phyloP scores from a whole-genome alignment of 2,797 vertebrate species.

The Chelmon rostratus region DNA sequence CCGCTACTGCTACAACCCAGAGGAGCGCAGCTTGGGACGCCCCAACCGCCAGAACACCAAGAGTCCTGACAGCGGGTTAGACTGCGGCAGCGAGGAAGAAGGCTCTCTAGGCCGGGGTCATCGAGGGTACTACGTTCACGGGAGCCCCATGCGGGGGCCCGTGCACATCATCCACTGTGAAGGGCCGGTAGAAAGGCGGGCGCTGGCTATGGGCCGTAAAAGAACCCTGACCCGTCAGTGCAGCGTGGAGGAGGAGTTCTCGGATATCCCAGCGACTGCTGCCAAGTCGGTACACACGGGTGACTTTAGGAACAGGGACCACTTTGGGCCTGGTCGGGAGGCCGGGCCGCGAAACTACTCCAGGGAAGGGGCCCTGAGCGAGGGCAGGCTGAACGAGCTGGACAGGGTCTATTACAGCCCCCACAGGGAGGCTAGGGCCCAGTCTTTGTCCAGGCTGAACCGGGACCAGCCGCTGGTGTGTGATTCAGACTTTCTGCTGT shows the following conservation, averaged over 20 bases:
- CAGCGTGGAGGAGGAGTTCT: constrained; percentile 94
- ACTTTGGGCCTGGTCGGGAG: constrained; percentile 76
- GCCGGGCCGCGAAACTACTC: constrained; percentile 76
- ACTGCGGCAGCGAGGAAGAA: constrained; percentile 97
- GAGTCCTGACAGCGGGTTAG: constrained; percentile 96
- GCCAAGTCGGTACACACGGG: constrained; percentile 77
- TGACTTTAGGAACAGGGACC: constrained; percentile 83
- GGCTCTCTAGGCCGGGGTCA: constrained; percentile 83
- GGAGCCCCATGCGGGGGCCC: constrained; percentile 76
- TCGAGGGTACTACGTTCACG: constrained; percentile 78
- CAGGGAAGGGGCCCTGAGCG: constrained; percentile 81
- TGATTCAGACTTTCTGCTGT: constrained; percentile 90
- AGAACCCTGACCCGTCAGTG: constrained; percentile 92
- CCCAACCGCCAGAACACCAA: constrained; percentile 88
- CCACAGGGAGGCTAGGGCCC: constrained; percentile 88
- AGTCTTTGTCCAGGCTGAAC: constrained; percentile 88
- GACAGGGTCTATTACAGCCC: constrained; percentile 87
- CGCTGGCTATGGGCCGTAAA: constrained; percentile 89
- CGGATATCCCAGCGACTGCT: constrained; percentile 76
- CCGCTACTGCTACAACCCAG: constrained; percentile 77
- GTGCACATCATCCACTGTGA: constrained; percentile 86
- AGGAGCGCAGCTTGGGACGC: constrained; percentile 82
- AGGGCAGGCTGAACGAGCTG: constrained; percentile 87
- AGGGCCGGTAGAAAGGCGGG: constrained; percentile 85
- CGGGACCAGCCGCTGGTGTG: constrained; percentile 93